Conservation (phyloP, 2,113 vertebrate genomes). For the Cepphus grylle region DNA sequence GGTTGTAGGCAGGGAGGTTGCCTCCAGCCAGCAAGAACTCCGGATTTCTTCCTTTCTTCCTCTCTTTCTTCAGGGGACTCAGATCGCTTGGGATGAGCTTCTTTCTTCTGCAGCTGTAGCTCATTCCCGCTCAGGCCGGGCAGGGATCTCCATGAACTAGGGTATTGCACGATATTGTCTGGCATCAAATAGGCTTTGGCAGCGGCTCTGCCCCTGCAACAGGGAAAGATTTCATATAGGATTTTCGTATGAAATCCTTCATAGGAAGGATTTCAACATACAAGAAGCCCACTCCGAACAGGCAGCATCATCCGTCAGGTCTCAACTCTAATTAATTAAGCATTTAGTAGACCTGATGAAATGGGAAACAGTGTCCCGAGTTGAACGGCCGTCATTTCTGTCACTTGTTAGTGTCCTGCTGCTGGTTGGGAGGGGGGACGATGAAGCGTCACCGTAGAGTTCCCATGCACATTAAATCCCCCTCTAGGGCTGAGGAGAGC, state of each 20-base stretch:
- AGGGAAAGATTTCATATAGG: neutral
- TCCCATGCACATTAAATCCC: accelerated
- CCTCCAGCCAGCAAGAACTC: neutral
- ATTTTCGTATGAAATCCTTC: no score
- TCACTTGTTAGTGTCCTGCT: neutral
- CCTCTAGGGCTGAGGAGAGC: neutral
- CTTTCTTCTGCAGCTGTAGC: neutral
- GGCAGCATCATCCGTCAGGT: neutral
- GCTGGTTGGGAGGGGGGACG: neutral
- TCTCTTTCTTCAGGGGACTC: neutral
- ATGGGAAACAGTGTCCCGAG: neutral
- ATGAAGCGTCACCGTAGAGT: neutral
- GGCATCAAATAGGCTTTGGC: neutral
- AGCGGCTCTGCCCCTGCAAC: neutral
- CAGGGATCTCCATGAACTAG: accelerated
- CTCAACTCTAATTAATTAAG: neutral
- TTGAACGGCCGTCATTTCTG: neutral
- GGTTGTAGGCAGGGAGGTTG: neutral
- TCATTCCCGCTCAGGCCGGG: neutral
- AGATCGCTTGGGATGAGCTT: neutral
- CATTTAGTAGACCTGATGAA: neutral
- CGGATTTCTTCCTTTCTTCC: neutral
- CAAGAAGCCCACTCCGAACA: neutral
- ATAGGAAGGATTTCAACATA: no score
- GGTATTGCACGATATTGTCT: accelerated